Conservation (phyloP, 1,140 invertebrate genomes). For the Goniozus legneri region DNA sequence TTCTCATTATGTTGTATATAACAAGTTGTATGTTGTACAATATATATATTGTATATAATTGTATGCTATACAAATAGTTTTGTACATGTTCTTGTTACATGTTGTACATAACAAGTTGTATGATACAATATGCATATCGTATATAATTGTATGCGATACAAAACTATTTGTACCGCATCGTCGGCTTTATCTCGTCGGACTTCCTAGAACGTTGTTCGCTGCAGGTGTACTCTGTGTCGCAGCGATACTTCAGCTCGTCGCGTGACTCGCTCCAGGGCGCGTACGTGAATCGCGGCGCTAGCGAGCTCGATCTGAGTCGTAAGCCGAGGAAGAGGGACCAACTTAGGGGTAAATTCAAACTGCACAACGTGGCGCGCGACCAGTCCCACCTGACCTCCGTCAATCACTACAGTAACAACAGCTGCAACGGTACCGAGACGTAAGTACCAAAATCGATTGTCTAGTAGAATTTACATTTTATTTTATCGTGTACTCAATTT, state of each 20-base stretch:
- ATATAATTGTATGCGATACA: too few species aligned
- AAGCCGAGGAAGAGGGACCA: constrained; percentile 64
- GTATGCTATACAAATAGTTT: too few species aligned
- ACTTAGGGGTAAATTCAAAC: constrained; percentile 64
- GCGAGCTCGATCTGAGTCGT: constrained; percentile 70
- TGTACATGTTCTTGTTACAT: too few species aligned
- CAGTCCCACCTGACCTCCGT: constrained; percentile 61
- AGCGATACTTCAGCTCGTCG: constrained; percentile 67
- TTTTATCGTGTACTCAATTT: too few species aligned
- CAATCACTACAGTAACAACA: constrained; percentile 62
- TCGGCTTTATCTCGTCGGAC: too few species aligned
- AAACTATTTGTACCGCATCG: too few species aligned
- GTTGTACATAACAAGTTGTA: too few species aligned
- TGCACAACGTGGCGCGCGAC: constrained; percentile 59
- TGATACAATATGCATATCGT: too few species aligned
- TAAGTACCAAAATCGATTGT: constrained; percentile 46
- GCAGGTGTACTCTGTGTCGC: constrained; percentile 48
- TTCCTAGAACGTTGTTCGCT: constrained; percentile 23
- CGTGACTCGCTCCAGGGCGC: constrained; percentile 72
- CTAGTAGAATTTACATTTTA: too few species aligned
- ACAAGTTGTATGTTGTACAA: too few species aligned
- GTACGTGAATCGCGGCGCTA: constrained; percentile 65
- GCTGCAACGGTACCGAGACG: constrained; percentile 68
- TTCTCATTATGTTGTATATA: too few species aligned
- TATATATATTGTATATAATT: too few species aligned